Conservation (phyloP, 2,888 invertebrate genomes). For the Eupithecia tripunctaria region DNA sequence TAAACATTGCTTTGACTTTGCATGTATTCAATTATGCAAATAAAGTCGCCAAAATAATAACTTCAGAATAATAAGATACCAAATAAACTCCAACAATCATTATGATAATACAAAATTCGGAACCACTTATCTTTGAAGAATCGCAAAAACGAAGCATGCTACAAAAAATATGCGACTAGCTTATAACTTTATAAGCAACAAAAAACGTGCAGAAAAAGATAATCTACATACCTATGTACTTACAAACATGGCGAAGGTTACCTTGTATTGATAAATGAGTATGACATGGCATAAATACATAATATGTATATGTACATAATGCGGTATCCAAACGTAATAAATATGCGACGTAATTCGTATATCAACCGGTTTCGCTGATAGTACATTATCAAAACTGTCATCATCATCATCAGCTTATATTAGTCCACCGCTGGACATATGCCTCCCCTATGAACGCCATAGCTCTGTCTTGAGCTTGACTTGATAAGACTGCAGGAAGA, state of each 20-base stretch:
- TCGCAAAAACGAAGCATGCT: background rate
- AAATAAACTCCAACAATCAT: background rate
- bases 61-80: background rate
- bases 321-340: background rate
- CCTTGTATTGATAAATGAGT: background rate
- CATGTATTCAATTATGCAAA: background rate
- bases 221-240: background rate
- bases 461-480: too few relatives aligned
- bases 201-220: background rate
- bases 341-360: background rate
- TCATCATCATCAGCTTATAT: too few relatives aligned
- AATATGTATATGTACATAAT: background rate
- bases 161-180: background rate
- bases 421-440: too few relatives aligned
- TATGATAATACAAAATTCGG: conserved; percentile 1
- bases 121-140: background rate
- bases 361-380: background rate
- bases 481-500: too few relatives aligned
- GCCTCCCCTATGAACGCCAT: too few relatives aligned
- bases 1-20: background rate
- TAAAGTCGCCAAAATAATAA: background rate
- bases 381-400: too few relatives aligned
- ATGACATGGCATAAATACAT: background rate
- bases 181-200: background rate
- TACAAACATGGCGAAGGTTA: background rate